Base-by-base conservation (phyloP, 23 tunicate species). In the Trididemnum miniatum region DNA sequence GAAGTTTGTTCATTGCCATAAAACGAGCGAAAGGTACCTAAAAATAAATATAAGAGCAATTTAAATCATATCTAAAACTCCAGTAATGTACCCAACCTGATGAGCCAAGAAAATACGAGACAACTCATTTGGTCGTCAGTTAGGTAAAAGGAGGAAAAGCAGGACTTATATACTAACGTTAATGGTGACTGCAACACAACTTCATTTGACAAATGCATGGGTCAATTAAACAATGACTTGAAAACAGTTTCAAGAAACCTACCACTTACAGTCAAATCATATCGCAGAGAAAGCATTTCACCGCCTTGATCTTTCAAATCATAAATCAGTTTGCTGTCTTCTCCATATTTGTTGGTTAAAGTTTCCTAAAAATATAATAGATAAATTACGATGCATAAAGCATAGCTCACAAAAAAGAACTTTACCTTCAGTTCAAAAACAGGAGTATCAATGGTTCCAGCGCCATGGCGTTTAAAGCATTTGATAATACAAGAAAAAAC, bases 391-490 rank as follows among this genome's bases (percentile, higher is more conserved):
- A n/a, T n/a, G n/a, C n/a, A n/a, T n/a, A n/a, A n/a, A n/a, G n/a
- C n/a, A n/a, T n/a, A n/a, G n/a, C n/a, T n/a, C n/a, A n/a, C n/a
- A n/a, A n/a, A n/a, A n/a, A n/a, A n/a, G 26, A 62, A 62, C n/a
- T 38, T 5, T 33, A 83, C 87, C 86, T 89, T 95, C 59, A 90
- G 38, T 75, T 95, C 99, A 89, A 90, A 95, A 4, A 95, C 99
- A 72, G 99, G 99, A 44, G 99, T 95, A 34, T 95, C 96, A 2
- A 95, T 91, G 34, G 99, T 95, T 71, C 83, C 82, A 24, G 99
- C 99, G 9, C 99, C 99, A 83, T 95, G 99, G 18, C 96, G 85
- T 72, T 95, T 95, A 33, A 95, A 95, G 62, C 91, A 86, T 24
- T 73, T 71, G 18, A 83, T 87, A 29, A 95, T 83, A 2, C 67